phyloP scores from a whole-genome alignment of 2,113 vertebrate species.

The Alces alces region DNA sequence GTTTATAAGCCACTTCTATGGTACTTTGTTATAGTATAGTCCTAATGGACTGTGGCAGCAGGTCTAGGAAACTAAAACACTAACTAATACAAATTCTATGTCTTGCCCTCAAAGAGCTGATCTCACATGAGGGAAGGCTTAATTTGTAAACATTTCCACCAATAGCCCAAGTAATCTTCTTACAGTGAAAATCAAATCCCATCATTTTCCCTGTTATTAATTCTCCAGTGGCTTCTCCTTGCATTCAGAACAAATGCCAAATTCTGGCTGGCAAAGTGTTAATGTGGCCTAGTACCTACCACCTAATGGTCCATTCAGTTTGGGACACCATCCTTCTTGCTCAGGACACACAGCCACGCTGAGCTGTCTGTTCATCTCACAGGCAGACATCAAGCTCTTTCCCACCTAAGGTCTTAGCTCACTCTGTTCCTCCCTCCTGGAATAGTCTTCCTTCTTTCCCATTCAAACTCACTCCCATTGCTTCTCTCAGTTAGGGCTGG shows the following conservation, averaged over 20 bases:
- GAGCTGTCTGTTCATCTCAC: neutral
- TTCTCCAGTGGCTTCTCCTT: neutral
- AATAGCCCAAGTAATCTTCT: neutral
- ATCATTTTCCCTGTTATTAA: neutral
- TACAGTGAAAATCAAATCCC: neutral
- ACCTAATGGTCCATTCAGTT: neutral
- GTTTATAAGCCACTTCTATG: neutral
- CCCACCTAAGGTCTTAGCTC: neutral
- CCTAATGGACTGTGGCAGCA: neutral
- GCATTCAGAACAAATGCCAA: neutral
- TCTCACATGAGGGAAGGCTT: neutral
- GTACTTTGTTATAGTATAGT: neutral
- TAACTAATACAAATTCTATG: neutral
- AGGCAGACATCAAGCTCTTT: neutral
- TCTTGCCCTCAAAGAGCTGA: neutral
- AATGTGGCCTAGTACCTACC: neutral
- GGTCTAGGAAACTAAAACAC: neutral
- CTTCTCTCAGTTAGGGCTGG: neutral
- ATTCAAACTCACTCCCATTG: neutral
- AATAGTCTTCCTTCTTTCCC: neutral
- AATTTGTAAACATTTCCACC: neutral
- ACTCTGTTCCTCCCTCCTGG: neutral
- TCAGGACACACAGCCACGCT: neutral
- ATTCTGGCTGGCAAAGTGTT: neutral
- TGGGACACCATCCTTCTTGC: neutral